Conservation (phyloP, 2,113 vertebrate species). For the Drymodes brunneopygia region DNA sequence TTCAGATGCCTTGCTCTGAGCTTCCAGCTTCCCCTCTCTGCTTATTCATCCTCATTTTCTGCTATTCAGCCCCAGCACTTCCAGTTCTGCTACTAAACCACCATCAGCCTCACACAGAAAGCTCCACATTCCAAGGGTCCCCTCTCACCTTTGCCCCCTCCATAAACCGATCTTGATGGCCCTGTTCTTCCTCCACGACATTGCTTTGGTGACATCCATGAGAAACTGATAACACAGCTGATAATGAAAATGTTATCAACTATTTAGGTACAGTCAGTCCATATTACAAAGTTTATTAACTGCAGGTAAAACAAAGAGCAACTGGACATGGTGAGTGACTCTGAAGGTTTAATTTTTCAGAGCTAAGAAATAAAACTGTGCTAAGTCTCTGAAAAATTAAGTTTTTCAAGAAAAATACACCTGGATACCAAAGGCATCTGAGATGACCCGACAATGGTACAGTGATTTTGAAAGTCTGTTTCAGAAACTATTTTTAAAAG, state of each 20-base stretch:
- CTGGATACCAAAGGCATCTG: background rate
- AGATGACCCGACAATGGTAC: background rate
- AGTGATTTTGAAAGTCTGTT: background rate
- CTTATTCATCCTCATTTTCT: background rate
- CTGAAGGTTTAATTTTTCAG: background rate
- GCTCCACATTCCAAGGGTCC: background rate
- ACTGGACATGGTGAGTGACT: background rate
- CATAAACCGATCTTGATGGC: background rate
- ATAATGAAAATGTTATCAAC: background rate
- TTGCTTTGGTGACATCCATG: background rate
- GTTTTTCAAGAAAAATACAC: background rate
- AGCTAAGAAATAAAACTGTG: background rate
- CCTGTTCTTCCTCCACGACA: background rate
- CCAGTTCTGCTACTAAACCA: background rate
- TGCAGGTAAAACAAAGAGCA: background rate
- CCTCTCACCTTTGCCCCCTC: background rate
- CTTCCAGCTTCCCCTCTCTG: background rate
- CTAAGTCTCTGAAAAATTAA: background rate
- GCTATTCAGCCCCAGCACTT: background rate
- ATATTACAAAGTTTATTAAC: background rate
- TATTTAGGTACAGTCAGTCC: background rate
- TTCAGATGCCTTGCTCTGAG: background rate
- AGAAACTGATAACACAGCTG: background rate
- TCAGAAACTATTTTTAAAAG: background rate
- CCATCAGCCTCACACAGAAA: background rate